phyloP scores from a whole-genome alignment of 2,888 invertebrate species.

The Plagiodera versicolora region DNA sequence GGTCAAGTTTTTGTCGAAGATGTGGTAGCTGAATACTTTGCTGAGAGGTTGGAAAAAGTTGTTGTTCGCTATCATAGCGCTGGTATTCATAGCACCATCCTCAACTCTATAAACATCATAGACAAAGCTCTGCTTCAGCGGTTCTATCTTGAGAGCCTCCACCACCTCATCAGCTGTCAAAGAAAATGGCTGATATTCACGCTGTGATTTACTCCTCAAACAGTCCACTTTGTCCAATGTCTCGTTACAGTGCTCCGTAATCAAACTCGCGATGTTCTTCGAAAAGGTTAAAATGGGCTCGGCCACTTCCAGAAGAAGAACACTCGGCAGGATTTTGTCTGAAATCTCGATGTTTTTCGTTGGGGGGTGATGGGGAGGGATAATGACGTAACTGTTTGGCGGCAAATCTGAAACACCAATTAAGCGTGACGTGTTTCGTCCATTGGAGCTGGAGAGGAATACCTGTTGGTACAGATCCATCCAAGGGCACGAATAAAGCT shows the following conservation, averaged over 20 bases:
- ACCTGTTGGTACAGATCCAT: constrained; percentile 43
- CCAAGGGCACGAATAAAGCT: constrained; percentile 38
- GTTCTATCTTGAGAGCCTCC: constrained; percentile 46
- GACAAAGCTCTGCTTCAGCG: constrained; percentile 43
- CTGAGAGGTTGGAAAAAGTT: constrained; percentile 38
- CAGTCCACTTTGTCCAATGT: constrained; percentile 46
- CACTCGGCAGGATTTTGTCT: constrained; percentile 44
- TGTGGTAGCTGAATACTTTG: constrained; percentile 45
- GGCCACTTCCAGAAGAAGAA: constrained; percentile 49
- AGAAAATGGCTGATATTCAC: constrained; percentile 11
- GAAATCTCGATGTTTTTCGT: constrained; percentile 33
- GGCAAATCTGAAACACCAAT: constrained; percentile 45
- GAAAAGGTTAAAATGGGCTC: constrained; percentile 44
- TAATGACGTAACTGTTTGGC: constrained; percentile 45
- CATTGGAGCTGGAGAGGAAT: neutral
- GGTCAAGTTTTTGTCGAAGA: constrained; percentile 47
- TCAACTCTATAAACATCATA: constrained; percentile 47
- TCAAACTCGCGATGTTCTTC: constrained; percentile 37
- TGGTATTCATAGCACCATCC: constrained; percentile 25
- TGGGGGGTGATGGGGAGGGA: constrained; percentile 42
- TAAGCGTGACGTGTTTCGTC: neutral
- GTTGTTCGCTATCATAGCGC: constrained; percentile 26
- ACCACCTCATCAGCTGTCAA: constrained; percentile 29
- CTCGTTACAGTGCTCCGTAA: constrained; percentile 45
- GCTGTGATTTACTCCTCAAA: constrained; percentile 34